Evolutionary conservation across 1,140 invertebrate genomes (phyloP).

Genomic region (Cotesia vestalis): DNA sequence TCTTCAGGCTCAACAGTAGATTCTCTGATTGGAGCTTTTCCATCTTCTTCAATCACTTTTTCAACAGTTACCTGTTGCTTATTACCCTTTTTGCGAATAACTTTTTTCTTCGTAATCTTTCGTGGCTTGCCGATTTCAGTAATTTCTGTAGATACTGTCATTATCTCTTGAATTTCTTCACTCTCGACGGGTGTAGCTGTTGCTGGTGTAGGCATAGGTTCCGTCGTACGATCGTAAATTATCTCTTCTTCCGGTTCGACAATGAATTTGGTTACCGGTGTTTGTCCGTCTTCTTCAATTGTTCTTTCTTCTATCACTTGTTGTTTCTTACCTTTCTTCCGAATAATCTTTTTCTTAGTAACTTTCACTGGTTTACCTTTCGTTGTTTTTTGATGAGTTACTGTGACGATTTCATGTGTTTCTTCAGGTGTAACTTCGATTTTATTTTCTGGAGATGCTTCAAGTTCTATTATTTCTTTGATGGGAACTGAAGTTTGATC

Average conservation of each 20-base stretch:
- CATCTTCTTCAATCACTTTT: slow-evolving; percentile 42
- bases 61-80: slow-evolving; percentile 37
- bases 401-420: slow-evolving; percentile 36
- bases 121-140: slow-evolving; percentile 34
- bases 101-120: slow-evolving; percentile 37
- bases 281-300: slow-evolving; percentile 48
- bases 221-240: background rate
- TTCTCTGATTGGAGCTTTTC: slow-evolving; percentile 17
- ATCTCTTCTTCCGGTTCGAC: slow-evolving; percentile 38
- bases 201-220: background rate
- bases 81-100: slow-evolving; percentile 31
- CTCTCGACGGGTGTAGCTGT: background rate
- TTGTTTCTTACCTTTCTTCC: slow-evolving; percentile 39
- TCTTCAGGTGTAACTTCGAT: slow-evolving; percentile 32
- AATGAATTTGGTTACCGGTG: slow-evolving; percentile 9
- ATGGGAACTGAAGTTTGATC: too few relatives aligned
- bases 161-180: slow-evolving; percentile 29
- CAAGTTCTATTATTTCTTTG: background rate
- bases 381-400: slow-evolving; percentile 47
- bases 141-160: slow-evolving; percentile 37
- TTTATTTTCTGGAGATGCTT: background rate
- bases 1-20: slow-evolving; percentile 27
- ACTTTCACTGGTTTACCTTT: slow-evolving; percentile 34
- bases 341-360: slow-evolving; percentile 31
- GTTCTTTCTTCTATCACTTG: slow-evolving; percentile 64